A percentile compares a stretch with the other conserved stretches of the same genome.
Evolutionary conservation across 1,140 invertebrate genomes (phyloP).

Genomic region (Cotesia chilonis): DNA sequence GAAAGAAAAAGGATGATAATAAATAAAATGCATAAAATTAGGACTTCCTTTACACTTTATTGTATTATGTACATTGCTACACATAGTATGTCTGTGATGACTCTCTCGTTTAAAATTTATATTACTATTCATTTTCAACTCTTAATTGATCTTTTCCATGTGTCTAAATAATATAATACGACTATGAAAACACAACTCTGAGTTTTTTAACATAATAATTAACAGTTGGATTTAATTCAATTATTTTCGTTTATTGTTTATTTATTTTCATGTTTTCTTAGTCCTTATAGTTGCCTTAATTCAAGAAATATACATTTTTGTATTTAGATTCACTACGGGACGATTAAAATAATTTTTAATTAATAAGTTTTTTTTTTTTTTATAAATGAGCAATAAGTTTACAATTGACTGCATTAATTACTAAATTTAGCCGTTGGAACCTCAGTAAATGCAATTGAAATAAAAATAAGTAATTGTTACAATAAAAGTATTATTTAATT

Average conservation of each 20-base stretch:
- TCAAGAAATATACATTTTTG: not conserved
- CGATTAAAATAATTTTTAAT: constrained; percentile 4
- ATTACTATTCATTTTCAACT: not conserved
- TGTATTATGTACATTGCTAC: constrained; percentile 47
- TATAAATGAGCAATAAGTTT: constrained; percentile 8
- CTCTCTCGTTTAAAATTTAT: constrained; percentile 5
- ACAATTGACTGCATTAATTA: constrained; percentile 12
- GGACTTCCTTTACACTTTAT: constrained; percentile 29
- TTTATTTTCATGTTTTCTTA: not conserved
- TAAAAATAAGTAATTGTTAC: constrained; percentile 22
- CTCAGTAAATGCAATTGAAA: constrained; percentile 12
- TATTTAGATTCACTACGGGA: not conserved
- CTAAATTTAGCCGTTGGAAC: not conserved
- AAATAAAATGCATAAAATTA: constrained; percentile 27
- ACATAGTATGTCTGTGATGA: constrained; percentile 47
- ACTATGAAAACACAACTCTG: too few relatives aligned
- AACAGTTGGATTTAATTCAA: constrained; percentile 16
- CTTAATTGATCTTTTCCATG: not conserved
- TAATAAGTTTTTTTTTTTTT: not conserved
- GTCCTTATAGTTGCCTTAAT: not conserved
- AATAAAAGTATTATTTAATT: constrained; percentile 4
- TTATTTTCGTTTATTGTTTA: not conserved
- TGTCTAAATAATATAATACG: too few relatives aligned
- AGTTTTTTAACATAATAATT: constrained; percentile 4
- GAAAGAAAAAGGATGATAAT: not conserved